Conservation (phyloP, 92 coral and sea anemone species). For the Bergia puertoricense region DNA sequence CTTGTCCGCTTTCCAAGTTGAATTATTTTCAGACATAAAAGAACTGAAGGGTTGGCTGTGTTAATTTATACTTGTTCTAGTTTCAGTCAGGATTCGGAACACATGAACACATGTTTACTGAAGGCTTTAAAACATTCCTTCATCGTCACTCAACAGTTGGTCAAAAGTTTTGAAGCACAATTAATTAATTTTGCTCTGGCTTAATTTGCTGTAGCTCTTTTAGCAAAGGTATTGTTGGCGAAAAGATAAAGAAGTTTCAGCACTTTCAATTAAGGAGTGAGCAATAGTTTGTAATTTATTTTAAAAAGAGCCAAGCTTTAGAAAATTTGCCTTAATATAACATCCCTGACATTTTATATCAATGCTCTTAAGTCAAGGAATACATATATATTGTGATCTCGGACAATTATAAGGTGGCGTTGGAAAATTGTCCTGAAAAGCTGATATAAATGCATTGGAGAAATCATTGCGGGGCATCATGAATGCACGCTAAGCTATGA, state of each 20-base stretch:
- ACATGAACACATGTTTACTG: slow-evolving; percentile 1
- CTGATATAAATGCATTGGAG: no score
- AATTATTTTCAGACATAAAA: background rate
- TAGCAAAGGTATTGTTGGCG: background rate
- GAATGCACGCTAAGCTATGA: no score
- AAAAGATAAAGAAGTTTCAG: background rate
- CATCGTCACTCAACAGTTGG: background rate
- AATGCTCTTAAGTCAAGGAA: no score
- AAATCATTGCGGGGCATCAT: no score
- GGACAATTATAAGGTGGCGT: no score
- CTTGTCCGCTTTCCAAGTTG: background rate
- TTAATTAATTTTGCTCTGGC: background rate
- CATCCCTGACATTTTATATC: no score
- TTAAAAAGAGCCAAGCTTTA: no score
- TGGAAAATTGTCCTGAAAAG: no score
- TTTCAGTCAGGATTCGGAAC: background rate
- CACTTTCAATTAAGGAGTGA: no score
- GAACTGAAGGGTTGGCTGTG: background rate
- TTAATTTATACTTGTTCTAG: background rate
- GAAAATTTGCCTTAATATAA: no score
- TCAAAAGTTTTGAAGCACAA: background rate
- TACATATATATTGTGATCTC: no score
- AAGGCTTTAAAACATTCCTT: slow-evolving; percentile 5
- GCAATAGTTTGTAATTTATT: no score
- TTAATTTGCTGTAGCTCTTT: background rate